Evolutionary conservation across 2,888 invertebrate species (phyloP).

Genomic region (Sceliomorpha sp.): DNA sequence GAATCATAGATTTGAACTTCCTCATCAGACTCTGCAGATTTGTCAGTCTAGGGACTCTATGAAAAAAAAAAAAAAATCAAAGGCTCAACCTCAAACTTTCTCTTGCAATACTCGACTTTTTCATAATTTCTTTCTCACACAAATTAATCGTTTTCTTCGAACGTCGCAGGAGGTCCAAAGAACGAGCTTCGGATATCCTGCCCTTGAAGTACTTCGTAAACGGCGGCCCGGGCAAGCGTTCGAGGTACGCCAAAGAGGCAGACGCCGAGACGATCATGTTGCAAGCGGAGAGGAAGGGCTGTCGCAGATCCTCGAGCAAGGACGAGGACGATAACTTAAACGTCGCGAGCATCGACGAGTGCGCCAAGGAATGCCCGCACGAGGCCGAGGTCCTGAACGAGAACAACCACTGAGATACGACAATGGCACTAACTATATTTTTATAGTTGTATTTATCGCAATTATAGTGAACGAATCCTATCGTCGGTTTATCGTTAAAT

Average conservation of each 20-base stretch:
- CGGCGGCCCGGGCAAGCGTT: slow-evolving; percentile 72
- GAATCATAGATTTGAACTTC: too few relatives aligned
- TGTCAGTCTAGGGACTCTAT: too few relatives aligned
- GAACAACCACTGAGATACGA: slow-evolving; percentile 45
- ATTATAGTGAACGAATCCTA: slow-evolving; percentile 11
- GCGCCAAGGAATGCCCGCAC: slow-evolving; percentile 38
- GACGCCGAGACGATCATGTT: slow-evolving; percentile 55
- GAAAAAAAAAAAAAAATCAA: too few relatives aligned
- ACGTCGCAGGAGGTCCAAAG: slow-evolving; percentile 49
- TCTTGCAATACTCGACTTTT: too few relatives aligned
- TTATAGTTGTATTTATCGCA: slow-evolving; percentile 41
- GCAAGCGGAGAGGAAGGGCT: slow-evolving; percentile 54
- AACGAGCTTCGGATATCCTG: slow-evolving; percentile 63
- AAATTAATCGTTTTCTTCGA: too few relatives aligned
- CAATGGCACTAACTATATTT: slow-evolving; percentile 58
- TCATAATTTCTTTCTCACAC: too few relatives aligned
- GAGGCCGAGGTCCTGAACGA: slow-evolving; percentile 51
- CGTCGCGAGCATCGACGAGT: slow-evolving; percentile 57
- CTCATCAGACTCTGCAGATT: too few relatives aligned
- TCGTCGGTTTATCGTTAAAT: too few relatives aligned
- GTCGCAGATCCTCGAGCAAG: slow-evolving; percentile 56
- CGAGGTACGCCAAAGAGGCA: slow-evolving; percentile 59
- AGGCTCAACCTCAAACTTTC: too few relatives aligned
- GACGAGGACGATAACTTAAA: slow-evolving; percentile 65
- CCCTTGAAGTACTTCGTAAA: slow-evolving; percentile 74